A percentile compares a stretch with the other conserved stretches of the same genome.
Evolutionary conservation across 2,888 invertebrate genomes (phyloP).

Genomic region (Syritta pipiens): DNA sequence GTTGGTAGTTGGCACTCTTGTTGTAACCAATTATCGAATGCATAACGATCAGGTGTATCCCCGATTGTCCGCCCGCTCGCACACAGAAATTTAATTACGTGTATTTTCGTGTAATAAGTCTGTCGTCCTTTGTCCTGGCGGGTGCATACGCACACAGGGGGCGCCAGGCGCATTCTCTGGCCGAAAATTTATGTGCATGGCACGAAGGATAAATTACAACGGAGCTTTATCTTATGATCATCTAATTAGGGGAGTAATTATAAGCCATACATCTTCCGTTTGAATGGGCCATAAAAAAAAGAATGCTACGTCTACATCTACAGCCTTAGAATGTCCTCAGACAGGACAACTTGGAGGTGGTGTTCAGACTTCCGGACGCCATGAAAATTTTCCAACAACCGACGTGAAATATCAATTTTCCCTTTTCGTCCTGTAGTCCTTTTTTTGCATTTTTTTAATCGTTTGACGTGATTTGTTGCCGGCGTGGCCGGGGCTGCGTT

Average conservation of each 20-base stretch:
- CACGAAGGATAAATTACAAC: slow-evolving; percentile 50
- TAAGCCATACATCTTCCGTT: slow-evolving; percentile 26
- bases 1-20: slow-evolving; percentile 56
- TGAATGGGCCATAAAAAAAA: too few species aligned
- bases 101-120: slow-evolving; percentile 63
- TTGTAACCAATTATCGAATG: slow-evolving; percentile 62
- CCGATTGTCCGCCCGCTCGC: slow-evolving; percentile 11
- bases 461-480: slow-evolving; percentile 50
- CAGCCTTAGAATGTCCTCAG: background rate
- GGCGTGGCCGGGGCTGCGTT: slow-evolving; percentile 28
- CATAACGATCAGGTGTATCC: slow-evolving; percentile 39
- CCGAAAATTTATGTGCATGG: slow-evolving; percentile 60
- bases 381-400: slow-evolving; percentile 7
- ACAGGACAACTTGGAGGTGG: background rate
- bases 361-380: slow-evolving; percentile 30
- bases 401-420: slow-evolving; percentile 18
- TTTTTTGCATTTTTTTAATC: slow-evolving; percentile 14
- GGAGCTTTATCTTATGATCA: slow-evolving; percentile 58
- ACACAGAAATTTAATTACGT: slow-evolving; percentile 54
- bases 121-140: slow-evolving; percentile 64
- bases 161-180: too few species aligned
- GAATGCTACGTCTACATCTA: too few species aligned
- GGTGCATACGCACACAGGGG: background rate
- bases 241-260: slow-evolving; percentile 64
- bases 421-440: background rate